Conservation (phyloP, 2,888 invertebrate genomes). For the Lissocephala sabroskyi region DNA sequence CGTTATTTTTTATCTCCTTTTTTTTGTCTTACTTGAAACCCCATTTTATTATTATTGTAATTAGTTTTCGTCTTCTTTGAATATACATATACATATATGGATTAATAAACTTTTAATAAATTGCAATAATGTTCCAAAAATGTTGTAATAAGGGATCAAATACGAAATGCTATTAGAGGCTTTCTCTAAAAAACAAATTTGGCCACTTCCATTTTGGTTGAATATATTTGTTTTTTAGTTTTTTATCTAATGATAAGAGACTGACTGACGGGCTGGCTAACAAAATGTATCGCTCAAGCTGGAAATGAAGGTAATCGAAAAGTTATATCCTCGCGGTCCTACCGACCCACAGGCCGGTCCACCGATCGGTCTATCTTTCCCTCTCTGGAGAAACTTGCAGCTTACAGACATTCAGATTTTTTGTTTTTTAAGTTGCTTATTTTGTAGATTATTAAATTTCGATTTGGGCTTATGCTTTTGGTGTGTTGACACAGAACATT, state of each 20-base stretch:
- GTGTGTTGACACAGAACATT: slow-evolving; percentile 39
- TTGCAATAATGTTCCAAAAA: slow-evolving; percentile 40
- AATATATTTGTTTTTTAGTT: too few species aligned
- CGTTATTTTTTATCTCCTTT: slow-evolving; percentile 12
- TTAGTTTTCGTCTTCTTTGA: too few species aligned
- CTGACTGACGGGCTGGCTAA: slow-evolving; percentile 38
- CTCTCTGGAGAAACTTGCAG: slow-evolving; percentile 31
- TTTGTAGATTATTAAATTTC: slow-evolving; percentile 17
- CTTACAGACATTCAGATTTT: slow-evolving; percentile 31
- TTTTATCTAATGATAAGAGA: too few species aligned
- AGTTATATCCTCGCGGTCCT: too few species aligned
- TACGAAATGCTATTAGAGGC: slow-evolving; percentile 18
- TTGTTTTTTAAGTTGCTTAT: slow-evolving; percentile 33
- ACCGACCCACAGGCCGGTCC: too few species aligned
- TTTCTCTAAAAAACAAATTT: slow-evolving; percentile 1
- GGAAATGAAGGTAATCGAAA: too few species aligned
- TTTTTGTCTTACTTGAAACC: slow-evolving; percentile 50
- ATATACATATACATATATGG: slow-evolving; percentile 48
- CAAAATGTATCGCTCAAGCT: slow-evolving; percentile 42
- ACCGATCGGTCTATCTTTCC: slow-evolving; percentile 5
- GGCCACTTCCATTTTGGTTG: too few species aligned
- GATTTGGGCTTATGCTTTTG: slow-evolving; percentile 11
- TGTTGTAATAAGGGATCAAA: slow-evolving; percentile 48
- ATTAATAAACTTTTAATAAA: slow-evolving; percentile 29
- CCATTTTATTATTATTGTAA: slow-evolving; percentile 49